phyloP scores from a whole-genome alignment of 2,888 invertebrate species.

The Anorthoa munda region DNA sequence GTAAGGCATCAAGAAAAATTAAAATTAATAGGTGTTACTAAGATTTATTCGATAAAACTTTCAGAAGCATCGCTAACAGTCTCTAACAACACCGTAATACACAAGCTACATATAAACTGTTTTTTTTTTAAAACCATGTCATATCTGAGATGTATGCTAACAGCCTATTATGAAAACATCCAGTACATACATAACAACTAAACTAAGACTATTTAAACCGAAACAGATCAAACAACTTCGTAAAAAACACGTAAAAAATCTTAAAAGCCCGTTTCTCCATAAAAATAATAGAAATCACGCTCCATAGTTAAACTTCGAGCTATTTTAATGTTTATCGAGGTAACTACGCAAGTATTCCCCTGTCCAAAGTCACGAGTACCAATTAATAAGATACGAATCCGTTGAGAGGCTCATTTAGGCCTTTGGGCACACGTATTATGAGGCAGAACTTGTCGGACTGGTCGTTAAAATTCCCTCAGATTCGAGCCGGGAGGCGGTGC shows the following conservation, averaged over 20 bases:
- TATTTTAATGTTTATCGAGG: constrained; percentile 47
- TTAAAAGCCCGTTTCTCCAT: constrained; percentile 22
- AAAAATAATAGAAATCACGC: constrained; percentile 38
- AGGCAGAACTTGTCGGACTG: constrained; percentile 79
- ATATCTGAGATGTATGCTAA: not conserved
- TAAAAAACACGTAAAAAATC: constrained; percentile 2
- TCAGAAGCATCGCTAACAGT: not conserved
- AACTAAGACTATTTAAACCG: constrained; percentile 3
- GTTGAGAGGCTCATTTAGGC: constrained; percentile 75
- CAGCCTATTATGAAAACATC: constrained; percentile 4
- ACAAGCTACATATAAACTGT: not conserved
- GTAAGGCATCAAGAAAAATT: too few species aligned
- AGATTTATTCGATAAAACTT: too few species aligned
- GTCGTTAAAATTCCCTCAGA: constrained; percentile 85
- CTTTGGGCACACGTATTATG: constrained; percentile 75
- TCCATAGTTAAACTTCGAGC: constrained; percentile 28
- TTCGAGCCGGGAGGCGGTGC: constrained; percentile 79
- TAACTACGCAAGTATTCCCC: constrained; percentile 48
- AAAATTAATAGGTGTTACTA: too few species aligned
- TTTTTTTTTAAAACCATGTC: constrained; percentile 9
- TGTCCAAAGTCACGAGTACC: constrained; percentile 67
- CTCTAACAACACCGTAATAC: not conserved
- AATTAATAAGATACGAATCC: constrained; percentile 74
- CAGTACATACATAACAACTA: constrained; percentile 2
- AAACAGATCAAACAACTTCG: constrained; percentile 3